Percentiles rank a stretch among this genome's conserved stretches.
These are phyloP conservation scores for Malurus splendens DNA, from an alignment of 2,797 vertebrate species.

Conservation along the genomic window DNA sequence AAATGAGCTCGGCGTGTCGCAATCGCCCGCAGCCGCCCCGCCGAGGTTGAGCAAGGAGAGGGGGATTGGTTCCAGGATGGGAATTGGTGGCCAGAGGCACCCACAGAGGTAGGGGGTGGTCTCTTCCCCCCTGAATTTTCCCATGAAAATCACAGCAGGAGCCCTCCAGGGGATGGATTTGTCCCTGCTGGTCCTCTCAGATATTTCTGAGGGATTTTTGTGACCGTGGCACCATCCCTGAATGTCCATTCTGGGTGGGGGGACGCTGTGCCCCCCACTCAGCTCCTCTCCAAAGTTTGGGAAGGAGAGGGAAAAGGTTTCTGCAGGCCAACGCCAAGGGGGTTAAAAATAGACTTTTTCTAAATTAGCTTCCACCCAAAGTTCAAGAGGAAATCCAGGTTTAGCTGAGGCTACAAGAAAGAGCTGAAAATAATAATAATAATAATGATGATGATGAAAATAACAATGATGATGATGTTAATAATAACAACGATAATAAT, in stretches of 20 bases:
- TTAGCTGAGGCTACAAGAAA: constrained; percentile 8
- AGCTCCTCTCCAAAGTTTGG: neutral
- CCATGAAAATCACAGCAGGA: rapidly evolving
- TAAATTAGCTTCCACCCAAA: neutral
- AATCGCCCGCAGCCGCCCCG: neutral
- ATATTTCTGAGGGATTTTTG: rapidly evolving
- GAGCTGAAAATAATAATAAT: neutral
- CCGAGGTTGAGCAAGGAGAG: neutral
- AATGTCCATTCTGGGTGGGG: rapidly evolving
- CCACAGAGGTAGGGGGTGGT: neutral
- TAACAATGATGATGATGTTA: neutral
- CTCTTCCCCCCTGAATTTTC: rapidly evolving
- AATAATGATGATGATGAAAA: neutral
- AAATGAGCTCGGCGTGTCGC: neutral
- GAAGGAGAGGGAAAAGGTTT: neutral
- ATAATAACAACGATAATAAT: neutral
- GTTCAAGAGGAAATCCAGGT: constrained; percentile 35
- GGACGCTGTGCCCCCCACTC: neutral
- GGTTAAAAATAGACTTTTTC: constrained; percentile 7
- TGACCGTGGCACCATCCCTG: rapidly evolving
- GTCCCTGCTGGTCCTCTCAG: neutral
- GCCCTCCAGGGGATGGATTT: rapidly evolving
- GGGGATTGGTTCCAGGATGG: neutral
- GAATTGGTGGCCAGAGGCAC: neutral
- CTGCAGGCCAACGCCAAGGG: neutral